Evolutionary conservation across 2,888 invertebrate species (phyloP), one percentile per base, ranked within the genome.

Genomic region (Galerucella calmariensis): DNA sequence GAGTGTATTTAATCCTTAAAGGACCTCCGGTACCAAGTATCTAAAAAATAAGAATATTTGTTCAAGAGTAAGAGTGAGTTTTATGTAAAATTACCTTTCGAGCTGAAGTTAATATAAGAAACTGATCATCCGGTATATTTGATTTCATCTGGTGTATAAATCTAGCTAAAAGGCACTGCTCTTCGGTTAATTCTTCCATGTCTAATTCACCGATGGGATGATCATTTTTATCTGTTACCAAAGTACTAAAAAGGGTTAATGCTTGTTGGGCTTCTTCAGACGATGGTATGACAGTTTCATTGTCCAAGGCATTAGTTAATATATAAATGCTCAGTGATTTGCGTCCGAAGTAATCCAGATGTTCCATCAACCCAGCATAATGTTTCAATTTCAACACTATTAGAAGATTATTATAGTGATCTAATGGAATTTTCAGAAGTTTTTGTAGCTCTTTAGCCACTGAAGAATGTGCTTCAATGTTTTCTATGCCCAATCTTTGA

Each of bases 141-240:
- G 95, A 94, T 79, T 91, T 93, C 84, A 96, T 91, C 82, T 95
- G 93, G 86, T 97, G 96, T 81, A 96, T 93, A 74, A 97, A 90
- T 94, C 97, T 88, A 53, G 96, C 98, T 72, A 99, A 90, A 20
- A 98, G 89, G 56, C 96, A 95, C 86, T 99, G 99, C 81, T 96
- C 99, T 86, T 99, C 99, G 46, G 95, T 94, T 86, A 99, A 96
- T 87, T 99, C 99, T 84, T 99, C 99, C 0, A 93, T 91, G 86
- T 97, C 97, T 1, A 92, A 90, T n/a, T 91, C 91, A 12, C 80
- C 86, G 6, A 79, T 70, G 75, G 88, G 85, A 0, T 91, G 90
- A 83, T 94, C 94, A 83, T 94, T 94, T 0, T 92, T 90, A 81
- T 96, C 96, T 83, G 98, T 97, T 11, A 98, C 93, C 75, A 99